A percentile compares a stretch with the other conserved stretches of the same genome.
These are phyloP conservation scores for Alca torda DNA, from an alignment of 2,797 vertebrate species.

Conservation along the genomic window DNA sequence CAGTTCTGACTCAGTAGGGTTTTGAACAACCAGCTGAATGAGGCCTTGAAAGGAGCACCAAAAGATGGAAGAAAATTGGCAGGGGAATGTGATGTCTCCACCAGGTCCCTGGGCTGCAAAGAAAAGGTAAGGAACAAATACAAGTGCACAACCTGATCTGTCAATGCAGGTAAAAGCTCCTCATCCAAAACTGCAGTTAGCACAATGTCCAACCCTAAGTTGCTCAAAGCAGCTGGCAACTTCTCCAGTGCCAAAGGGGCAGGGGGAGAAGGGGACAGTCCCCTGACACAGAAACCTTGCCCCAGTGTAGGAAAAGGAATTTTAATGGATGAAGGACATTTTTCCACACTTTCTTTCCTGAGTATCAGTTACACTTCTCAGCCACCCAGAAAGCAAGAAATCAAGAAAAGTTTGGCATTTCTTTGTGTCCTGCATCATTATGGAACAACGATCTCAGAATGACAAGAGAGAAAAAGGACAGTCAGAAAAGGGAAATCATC, in stretches of 20 bases:
- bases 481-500: neutral
- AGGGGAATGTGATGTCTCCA: neutral
- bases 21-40: neutral
- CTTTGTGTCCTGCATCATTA: neutral
- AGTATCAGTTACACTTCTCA: neutral
- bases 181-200: neutral
- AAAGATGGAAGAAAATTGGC: neutral
- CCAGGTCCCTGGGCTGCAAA: neutral
- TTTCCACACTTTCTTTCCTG: neutral
- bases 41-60: neutral
- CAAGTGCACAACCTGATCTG: neutral
- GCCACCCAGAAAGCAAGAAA: neutral
- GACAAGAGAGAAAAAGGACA: neutral
- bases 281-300: neutral
- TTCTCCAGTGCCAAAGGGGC: neutral
- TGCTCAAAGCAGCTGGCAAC: neutral
- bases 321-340: neutral
- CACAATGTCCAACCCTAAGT: neutral
- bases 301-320: neutral
- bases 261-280: neutral
- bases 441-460: neutral
- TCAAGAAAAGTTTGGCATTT: neutral
- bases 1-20: neutral
- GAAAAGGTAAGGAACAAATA: neutral
- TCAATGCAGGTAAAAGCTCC: neutral